Conservation (phyloP, 2,113 vertebrate species). For the Hystrix brachyura region DNA sequence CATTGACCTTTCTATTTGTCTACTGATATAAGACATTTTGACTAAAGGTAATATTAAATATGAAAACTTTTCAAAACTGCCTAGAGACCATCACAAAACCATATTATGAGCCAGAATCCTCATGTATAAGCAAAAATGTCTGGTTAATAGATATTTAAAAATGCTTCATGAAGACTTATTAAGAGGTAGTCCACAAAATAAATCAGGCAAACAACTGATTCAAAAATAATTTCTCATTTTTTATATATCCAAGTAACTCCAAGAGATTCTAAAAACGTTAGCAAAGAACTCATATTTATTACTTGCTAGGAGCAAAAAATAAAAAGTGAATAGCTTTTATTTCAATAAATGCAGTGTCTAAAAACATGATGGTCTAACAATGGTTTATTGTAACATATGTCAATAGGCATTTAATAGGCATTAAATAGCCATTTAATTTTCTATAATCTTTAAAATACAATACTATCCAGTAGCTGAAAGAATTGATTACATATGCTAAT, state of each 20-base stretch:
- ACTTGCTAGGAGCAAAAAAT: neutral
- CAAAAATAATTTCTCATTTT: slow-evolving; percentile 26
- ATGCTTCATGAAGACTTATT: neutral
- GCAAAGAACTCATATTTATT: slow-evolving; percentile 34
- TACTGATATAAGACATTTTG: slow-evolving; percentile 54
- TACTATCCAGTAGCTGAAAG: neutral
- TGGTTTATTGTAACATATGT: neutral
- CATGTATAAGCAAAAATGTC: slow-evolving; percentile 5
- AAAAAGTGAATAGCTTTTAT: neutral
- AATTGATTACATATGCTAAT: slow-evolving; percentile 17
- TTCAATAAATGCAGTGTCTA: neutral
- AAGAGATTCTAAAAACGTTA: slow-evolving; percentile 7
- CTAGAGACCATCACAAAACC: slow-evolving; percentile 46
- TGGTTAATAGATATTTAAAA: neutral
- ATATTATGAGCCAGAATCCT: slow-evolving; percentile 26
- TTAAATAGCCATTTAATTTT: slow-evolving; percentile 7
- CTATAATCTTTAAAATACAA: neutral
- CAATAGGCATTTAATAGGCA: neutral
- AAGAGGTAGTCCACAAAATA: neutral
- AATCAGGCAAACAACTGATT: neutral
- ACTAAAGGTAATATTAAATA: slow-evolving; percentile 62
- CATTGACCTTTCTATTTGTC: slow-evolving; percentile 74
- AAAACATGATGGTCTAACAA: neutral
- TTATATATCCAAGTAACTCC: neutral
- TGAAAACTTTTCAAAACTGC: slow-evolving; percentile 61